Base-by-base conservation (phyloP, 2,888 invertebrate genomes). In the Pterobdella sp. region DNA sequence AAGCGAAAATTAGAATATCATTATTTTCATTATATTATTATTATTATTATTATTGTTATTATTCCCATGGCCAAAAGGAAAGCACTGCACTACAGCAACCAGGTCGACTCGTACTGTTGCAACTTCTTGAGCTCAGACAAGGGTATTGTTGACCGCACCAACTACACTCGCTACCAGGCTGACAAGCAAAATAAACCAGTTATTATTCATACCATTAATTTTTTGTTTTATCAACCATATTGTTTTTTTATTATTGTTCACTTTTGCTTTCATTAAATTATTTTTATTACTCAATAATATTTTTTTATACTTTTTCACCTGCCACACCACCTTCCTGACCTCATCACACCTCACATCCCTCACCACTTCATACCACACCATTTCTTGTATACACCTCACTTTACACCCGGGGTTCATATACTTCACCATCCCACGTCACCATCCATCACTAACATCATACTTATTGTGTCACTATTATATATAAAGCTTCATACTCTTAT, bases 41-140 rank as follows among this genome's bases (percentile, higher is more conserved):
- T n/a, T n/a, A n/a, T n/a, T n/a, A n/a, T n/a, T n/a, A n/a, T n/a
- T n/a, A n/a, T 34, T 36, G 10, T 35, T 4, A 29, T 26, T 7
- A 1, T 37, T 31, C 29, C 74, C 37, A 75, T 78, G 1, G 31
- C 14, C 49, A 22, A 14, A 75, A 83, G 82, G 72, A 68, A 77
- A 18, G 74, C 76, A 34, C 74, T 84, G 26, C 83, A 81, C 77
- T 79, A 81, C 74, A 79, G 78, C 75, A 77, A 81, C n/a, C 82
- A 82, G 1, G 79, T 84, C n/a, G 77, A 82, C 75, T 82, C 78
- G 79, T 92, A 90, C 87, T 89, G 89, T 79, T 77, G 91, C 0
- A 89, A 92, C 0, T 94, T 95, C 85, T 88, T 88, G 0, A 92
- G 93, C 37, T 86, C 92, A 10, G 95, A 95, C 85, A 87, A 88